phyloP scores from a whole-genome alignment of 2,888 invertebrate species.

The Limnephilus marmoratus region DNA sequence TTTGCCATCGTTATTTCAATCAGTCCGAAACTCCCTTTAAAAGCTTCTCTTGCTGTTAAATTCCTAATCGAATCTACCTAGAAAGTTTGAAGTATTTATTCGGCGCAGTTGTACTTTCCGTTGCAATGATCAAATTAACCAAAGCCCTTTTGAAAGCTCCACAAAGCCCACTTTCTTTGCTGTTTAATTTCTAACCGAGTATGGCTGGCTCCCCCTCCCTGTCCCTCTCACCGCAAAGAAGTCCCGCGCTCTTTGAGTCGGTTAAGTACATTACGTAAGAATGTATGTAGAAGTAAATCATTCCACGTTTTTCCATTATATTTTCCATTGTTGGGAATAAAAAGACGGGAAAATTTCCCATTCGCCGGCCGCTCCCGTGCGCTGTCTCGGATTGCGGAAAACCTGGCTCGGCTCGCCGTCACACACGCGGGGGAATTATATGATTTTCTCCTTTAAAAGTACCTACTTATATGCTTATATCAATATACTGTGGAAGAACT shows the following conservation, averaged over 20 bases:
- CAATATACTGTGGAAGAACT: too few species aligned
- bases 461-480: too few species aligned
- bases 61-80: not conserved
- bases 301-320: constrained; percentile 65
- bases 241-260: constrained; percentile 38
- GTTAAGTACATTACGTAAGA: constrained; percentile 59
- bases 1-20: too few species aligned
- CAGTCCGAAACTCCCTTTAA: not conserved
- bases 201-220: not conserved
- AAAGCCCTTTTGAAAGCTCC: not conserved
- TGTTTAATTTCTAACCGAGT: constrained; percentile 37
- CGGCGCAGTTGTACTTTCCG: not conserved
- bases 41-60: not conserved
- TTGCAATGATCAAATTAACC: constrained; percentile 29
- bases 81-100: not conserved
- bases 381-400: constrained; percentile 46
- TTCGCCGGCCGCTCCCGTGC: constrained; percentile 50
- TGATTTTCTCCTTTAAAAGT: not conserved
- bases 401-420: constrained; percentile 49
- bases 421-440: not conserved
- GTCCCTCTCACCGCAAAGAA: not conserved
- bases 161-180: constrained; percentile 12
- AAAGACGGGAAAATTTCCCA: constrained; percentile 64
- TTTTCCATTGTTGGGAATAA: constrained; percentile 65
- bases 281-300: constrained; percentile 64